Base-by-base conservation (phyloP, 1,140 invertebrate genomes). In the Drosophila ogumai region DNA sequence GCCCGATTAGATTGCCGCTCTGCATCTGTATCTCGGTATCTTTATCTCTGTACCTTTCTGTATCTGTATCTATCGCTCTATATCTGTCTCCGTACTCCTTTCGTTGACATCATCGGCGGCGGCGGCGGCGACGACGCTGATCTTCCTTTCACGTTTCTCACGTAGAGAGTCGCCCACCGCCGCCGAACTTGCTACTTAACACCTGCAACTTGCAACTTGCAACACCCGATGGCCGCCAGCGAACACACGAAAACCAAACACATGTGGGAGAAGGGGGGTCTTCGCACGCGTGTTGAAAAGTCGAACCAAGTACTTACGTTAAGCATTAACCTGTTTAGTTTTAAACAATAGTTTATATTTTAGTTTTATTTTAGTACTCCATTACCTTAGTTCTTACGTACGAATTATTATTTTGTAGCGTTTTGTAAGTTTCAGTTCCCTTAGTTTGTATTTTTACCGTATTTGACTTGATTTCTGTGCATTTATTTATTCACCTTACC, bases 401-500 rank as follows among this genome's bases (percentile, higher is more conserved):
- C 34, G 17, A 75, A n/a, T 58, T 12, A 46, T 60, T 41, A 50
- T 56, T 78, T 56, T 58, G 57, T 60, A 68, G 64, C 54, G 36
- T 28, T 43, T 25, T 40, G 46, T 47, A 49, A 54, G 52, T 54
- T 54, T 54, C 52, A 19, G 58, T 36, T 58, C 34, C 38, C 36
- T 71, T 66, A 66, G 68, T 79, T 72, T 75, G 25, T 82, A 32
- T 44, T 43, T 52, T 55, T n/a, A n/a, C 57, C 66, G 61, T 52
- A 64, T 15, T 41, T 54, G 66, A 71, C 22, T 61, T 56, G 43
- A 67, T 32, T 59, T 87, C 81, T 90, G 78, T 90, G 85, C 81
- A 88, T 90, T 90, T 90, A 90, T 84, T 84, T 87, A 79, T 73
- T 28, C 32, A 47, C 41, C 40, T 41, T 25, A n/a, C 46, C 44